Evolutionary conservation across 2,797 vertebrate genomes (phyloP).

Genomic region (Cyclopterus lumpus): DNA sequence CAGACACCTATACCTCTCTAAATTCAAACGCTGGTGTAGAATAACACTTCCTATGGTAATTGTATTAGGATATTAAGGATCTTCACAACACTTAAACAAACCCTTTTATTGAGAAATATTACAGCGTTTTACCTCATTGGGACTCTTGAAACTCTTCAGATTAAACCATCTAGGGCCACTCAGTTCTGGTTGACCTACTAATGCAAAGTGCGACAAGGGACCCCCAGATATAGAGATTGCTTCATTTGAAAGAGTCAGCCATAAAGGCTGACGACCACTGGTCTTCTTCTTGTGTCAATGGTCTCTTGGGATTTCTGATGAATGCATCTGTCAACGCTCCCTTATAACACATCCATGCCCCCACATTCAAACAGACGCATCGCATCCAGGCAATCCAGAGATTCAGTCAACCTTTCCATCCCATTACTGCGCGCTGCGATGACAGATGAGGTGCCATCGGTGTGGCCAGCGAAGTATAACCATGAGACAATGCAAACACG

Average conservation of each 20-base stretch:
- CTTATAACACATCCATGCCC: neutral
- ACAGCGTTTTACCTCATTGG: neutral
- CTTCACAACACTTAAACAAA: neutral
- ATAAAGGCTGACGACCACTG: neutral
- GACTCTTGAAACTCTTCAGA: neutral
- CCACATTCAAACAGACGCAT: neutral
- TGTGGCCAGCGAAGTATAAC: neutral
- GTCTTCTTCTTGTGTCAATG: neutral
- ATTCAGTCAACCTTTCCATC: neutral
- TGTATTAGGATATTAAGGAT: neutral
- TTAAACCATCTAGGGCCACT: neutral
- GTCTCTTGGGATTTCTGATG: neutral
- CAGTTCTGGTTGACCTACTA: neutral
- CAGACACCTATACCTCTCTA: neutral
- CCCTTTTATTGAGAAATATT: neutral
- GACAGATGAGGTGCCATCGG: slow-evolving; percentile 5
- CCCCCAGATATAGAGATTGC: neutral
- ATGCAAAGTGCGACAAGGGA: neutral
- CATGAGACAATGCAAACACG: neutral
- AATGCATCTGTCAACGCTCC: neutral
- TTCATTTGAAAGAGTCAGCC: neutral
- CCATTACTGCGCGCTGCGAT: neutral
- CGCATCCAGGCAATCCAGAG: neutral
- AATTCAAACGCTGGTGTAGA: neutral
- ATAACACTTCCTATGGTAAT: neutral